phyloP scores from a whole-genome alignment of 2,113 vertebrate species.

The Xenopus borealis region DNA sequence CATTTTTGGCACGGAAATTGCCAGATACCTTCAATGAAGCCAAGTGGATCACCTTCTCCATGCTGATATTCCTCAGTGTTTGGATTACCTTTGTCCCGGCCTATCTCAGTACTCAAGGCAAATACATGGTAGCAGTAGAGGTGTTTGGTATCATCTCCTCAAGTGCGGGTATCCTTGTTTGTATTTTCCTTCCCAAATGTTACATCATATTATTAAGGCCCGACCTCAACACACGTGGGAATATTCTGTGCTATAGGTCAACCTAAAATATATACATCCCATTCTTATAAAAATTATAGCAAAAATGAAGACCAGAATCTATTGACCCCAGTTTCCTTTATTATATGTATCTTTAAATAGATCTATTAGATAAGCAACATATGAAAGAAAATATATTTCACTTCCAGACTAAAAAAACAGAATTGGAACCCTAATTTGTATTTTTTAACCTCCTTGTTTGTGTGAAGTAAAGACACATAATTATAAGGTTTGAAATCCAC shows the following conservation, averaged over 20 bases:
- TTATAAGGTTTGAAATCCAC: too few species aligned
- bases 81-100: conserved; percentile 43
- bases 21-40: conserved; percentile 57
- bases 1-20: conserved; percentile 55
- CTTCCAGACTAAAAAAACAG: too few species aligned
- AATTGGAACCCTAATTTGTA: too few species aligned
- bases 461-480: too few species aligned
- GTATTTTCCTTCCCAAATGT: conserved; percentile 29
- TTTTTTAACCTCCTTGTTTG: too few species aligned
- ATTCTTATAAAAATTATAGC: too few species aligned
- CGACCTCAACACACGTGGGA: conserved; percentile 10
- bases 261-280: background rate
- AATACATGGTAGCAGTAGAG: conserved; percentile 28
- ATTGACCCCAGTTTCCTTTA: too few species aligned
- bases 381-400: too few species aligned
- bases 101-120: conserved; percentile 35
- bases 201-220: conserved; percentile 25
- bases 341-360: too few species aligned
- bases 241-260: background rate
- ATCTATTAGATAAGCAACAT: too few species aligned
- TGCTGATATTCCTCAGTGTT: conserved; percentile 33
- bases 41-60: conserved; percentile 38
- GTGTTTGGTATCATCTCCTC: conserved; percentile 40
- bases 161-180: conserved; percentile 28
- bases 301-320: too few species aligned